phyloP scores from a whole-genome alignment of 2,888 invertebrate species.

The Thalpophila matura region DNA sequence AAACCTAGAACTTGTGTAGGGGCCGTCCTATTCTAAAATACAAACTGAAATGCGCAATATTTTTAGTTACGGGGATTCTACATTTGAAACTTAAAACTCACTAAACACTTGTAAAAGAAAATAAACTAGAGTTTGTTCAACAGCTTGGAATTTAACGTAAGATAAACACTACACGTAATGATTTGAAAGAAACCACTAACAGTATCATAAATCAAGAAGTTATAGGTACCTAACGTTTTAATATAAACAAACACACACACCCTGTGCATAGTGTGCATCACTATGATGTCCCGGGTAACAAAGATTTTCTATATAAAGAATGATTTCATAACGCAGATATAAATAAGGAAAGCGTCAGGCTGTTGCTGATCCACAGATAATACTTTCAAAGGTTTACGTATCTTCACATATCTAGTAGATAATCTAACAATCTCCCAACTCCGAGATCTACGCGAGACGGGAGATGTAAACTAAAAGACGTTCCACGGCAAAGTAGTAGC shows the following conservation, averaged over 20 bases:
- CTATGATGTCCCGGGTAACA: neutral
- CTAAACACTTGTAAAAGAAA: too few relatives aligned
- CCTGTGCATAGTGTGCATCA: too few relatives aligned
- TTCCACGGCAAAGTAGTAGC: neutral
- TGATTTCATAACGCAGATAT: neutral
- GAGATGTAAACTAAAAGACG: constrained; percentile 7
- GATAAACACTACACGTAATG: neutral
- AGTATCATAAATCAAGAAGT: constrained; percentile 5
- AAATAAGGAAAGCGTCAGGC: neutral
- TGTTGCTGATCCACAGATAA: neutral
- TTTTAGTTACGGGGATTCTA: too few relatives aligned
- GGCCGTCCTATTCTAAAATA: too few relatives aligned
- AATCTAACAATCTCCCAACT: neutral
- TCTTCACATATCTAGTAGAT: neutral
- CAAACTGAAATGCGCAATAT: too few relatives aligned
- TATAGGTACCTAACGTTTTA: neutral
- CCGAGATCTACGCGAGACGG: neutral
- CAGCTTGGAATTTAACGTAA: neutral
- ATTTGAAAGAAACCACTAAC: constrained; percentile 1
- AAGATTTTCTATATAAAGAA: neutral
- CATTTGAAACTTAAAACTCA: too few relatives aligned
- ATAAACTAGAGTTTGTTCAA: neutral
- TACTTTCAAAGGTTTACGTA: neutral
- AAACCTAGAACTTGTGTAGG: too few relatives aligned
- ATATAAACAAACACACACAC: constrained; percentile 2